Base-by-base conservation (phyloP, 2,113 vertebrate species). In the Perca flavescens region DNA sequence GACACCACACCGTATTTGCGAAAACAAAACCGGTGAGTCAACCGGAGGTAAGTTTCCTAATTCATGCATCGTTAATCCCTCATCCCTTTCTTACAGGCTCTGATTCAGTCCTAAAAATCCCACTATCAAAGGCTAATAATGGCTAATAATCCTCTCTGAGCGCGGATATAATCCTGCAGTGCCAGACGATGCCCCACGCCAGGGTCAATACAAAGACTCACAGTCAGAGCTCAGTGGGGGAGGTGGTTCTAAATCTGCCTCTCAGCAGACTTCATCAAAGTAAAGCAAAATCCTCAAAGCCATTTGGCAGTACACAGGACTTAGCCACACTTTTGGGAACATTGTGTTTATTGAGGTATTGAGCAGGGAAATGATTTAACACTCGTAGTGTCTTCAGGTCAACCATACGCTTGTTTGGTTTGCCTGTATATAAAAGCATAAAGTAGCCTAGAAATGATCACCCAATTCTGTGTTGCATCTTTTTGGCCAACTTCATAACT, bases 71-170 rank as follows among this genome's bases (percentile, higher is more conserved):
- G n/a, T 50, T 65, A 70, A 87, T 68, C 65, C 66, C 34, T 68
- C 22, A 0, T 49, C 61, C 72, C 65, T 34, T 67, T n/a, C 52
- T 63, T 73, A 14, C 52, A 25, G 34, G 57, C 58, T 25, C 10
- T 8, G 12, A 53, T 47, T 47, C 73, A 83, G 63, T 3, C 65
- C 74, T 2, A 3, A 71, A 79, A 77, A 57, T 28, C 58, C 75
- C 65, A 36, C 80, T 63, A 76, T 86, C 80, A 88, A 64, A 90
- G 86, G 70, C 77, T 86, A 81, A 84, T 84, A 78, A 86, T 61
- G 57, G 56, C 67, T 72, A 56, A 56, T 86, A 86, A 90, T 90
- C 86, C 80, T 65, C 74, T 69, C 68, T 85, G 3, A 88, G 88
- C 54, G 17, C 17, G 25, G 14, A 67, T 1, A 40, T 40, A 40